phyloP scores from a whole-genome alignment of 1,140 invertebrate species.

The Pararge aegeria region DNA sequence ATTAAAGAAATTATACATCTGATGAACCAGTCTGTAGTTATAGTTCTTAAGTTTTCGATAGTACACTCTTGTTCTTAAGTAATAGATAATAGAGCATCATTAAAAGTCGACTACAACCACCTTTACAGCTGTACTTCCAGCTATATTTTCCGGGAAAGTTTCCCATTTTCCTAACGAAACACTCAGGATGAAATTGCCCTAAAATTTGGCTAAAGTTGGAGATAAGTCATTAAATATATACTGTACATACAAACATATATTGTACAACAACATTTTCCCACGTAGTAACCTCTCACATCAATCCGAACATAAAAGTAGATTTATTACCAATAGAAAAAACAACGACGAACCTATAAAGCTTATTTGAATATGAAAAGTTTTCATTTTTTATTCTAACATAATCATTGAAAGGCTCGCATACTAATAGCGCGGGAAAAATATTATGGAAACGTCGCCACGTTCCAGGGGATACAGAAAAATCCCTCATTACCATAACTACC shows the following conservation, averaged over 20 bases:
- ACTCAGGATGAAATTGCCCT: no score
- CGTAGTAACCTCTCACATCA: background rate
- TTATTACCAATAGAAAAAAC: background rate
- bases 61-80: no score
- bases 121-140: no score
- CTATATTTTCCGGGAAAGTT: no score
- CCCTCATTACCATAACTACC: slow-evolving; percentile 1
- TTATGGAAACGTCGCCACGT: slow-evolving; percentile 7
- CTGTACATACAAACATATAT: background rate
- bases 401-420: background rate
- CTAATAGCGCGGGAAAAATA: background rate
- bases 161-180: no score
- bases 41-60: no score
- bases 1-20: no score
- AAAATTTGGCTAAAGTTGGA: no score
- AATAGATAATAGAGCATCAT: no score
- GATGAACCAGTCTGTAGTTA: no score
- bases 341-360: background rate
- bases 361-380: background rate
- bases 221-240: background rate
- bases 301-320: background rate
- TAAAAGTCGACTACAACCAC: no score
- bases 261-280: background rate
- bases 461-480: background rate
- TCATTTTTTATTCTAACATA: background rate